These are phyloP conservation scores for Metacarcinus magister DNA, from an alignment of 2,888 invertebrate species.

Conservation along the genomic window DNA sequence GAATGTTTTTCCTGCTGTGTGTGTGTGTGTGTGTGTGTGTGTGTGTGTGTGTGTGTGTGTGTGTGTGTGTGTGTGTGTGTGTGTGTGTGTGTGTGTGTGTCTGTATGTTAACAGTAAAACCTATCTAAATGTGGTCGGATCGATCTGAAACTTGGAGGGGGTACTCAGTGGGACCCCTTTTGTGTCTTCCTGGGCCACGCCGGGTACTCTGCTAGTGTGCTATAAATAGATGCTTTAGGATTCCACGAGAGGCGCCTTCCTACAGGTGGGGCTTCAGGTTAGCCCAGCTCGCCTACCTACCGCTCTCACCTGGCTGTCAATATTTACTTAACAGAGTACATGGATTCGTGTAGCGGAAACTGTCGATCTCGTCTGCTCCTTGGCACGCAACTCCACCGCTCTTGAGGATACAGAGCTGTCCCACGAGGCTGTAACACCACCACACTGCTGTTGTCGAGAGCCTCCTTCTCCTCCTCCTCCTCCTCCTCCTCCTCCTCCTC, in stretches of 20 bases:
- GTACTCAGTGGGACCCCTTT: no score
- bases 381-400: not conserved
- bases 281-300: not conserved
- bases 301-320: not conserved
- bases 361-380: not conserved
- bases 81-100: no score
- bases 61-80: not conserved
- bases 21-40: constrained; percentile 14
- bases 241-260: not conserved
- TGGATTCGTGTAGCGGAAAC: not conserved
- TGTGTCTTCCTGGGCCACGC: no score
- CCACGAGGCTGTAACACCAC: no score
- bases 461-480: no score
- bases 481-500: no score
- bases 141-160: no score
- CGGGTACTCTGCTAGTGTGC: no score
- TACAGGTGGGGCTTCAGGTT: not conserved
- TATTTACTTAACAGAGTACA: not conserved
- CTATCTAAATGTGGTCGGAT: no score
- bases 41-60: constrained; percentile 1
- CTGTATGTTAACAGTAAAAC: no score
- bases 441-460: no score
- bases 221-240: no score
- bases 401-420: not conserved
- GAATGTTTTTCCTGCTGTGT: not conserved